Evolutionary conservation across 2,888 invertebrate genomes (phyloP).

Genomic region (Tinea pellionella): DNA sequence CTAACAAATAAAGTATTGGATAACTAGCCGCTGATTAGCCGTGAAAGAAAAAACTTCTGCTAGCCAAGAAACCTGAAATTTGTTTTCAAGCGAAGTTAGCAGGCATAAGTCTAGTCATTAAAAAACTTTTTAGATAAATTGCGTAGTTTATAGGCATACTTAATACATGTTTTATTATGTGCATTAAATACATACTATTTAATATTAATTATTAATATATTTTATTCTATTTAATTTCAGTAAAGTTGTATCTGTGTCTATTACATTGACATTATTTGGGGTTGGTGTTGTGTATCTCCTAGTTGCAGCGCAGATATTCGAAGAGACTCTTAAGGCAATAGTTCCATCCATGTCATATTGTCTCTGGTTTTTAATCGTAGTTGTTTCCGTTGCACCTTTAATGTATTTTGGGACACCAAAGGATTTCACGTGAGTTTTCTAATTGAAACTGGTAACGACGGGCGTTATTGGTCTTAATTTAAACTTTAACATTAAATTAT

Average conservation of each 20-base stretch:
- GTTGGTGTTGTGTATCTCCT: constrained; percentile 75
- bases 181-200: too few relatives aligned
- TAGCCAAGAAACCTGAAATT: too few relatives aligned
- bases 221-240: constrained; percentile 23
- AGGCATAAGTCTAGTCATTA: too few relatives aligned
- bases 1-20: too few relatives aligned
- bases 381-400: constrained; percentile 68
- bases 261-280: constrained; percentile 75
- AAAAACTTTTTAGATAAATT: too few relatives aligned
- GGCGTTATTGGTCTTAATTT: background rate
- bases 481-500: too few relatives aligned
- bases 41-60: too few relatives aligned
- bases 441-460: background rate
- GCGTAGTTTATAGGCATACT: too few relatives aligned
- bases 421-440: constrained; percentile 73
- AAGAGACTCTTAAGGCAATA: constrained; percentile 60
- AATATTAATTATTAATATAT: too few relatives aligned
- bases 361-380: constrained; percentile 73
- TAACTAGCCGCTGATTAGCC: too few relatives aligned
- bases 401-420: constrained; percentile 77
- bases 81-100: too few relatives aligned
- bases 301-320: constrained; percentile 73
- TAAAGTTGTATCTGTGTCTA: constrained; percentile 68
- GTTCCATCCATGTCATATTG: constrained; percentile 69
- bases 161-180: too few relatives aligned